Conservation (phyloP, 1,140 invertebrate species). For the Lerema accius region DNA sequence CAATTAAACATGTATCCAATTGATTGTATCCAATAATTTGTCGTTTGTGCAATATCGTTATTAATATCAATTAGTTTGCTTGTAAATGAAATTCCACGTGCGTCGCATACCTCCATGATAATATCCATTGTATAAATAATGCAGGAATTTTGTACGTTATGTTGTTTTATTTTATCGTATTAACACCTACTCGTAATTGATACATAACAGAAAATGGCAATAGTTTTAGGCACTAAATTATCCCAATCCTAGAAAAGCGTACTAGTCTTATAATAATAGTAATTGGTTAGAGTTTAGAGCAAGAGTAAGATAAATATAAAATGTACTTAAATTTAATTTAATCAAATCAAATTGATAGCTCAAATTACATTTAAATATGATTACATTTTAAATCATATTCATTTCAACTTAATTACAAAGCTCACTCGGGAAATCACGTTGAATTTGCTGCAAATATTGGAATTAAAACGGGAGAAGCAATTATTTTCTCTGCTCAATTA, state of each 20-base stretch:
- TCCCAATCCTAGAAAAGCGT: too few species aligned
- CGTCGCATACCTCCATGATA: background rate
- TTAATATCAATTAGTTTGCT: conserved; percentile 26
- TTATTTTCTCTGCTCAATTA: conserved; percentile 35
- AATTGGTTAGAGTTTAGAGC: too few species aligned
- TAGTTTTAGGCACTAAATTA: too few species aligned
- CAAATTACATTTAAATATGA: background rate
- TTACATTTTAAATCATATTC: background rate
- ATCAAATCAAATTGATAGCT: too few species aligned
- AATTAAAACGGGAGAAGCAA: conserved; percentile 20
- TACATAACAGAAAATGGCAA: too few species aligned
- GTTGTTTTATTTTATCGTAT: too few species aligned
- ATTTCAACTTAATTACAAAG: conserved; percentile 8
- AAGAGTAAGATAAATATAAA: too few species aligned
- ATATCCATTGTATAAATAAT: conserved; percentile 8
- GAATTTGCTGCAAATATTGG: conserved; percentile 25
- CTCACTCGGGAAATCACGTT: conserved; percentile 28
- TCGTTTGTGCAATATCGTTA: conserved; percentile 9
- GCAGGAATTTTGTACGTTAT: too few species aligned
- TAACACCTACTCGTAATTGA: too few species aligned
- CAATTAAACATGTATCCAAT: conserved; percentile 17
- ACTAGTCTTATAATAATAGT: too few species aligned
- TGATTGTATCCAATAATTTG: conserved; percentile 20
- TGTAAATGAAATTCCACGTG: conserved; percentile 17
- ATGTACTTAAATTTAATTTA: too few species aligned